These are phyloP conservation scores for Hesperophylax magnus DNA, from an alignment of 1,140 invertebrate genomes.

Conservation along the genomic window DNA sequence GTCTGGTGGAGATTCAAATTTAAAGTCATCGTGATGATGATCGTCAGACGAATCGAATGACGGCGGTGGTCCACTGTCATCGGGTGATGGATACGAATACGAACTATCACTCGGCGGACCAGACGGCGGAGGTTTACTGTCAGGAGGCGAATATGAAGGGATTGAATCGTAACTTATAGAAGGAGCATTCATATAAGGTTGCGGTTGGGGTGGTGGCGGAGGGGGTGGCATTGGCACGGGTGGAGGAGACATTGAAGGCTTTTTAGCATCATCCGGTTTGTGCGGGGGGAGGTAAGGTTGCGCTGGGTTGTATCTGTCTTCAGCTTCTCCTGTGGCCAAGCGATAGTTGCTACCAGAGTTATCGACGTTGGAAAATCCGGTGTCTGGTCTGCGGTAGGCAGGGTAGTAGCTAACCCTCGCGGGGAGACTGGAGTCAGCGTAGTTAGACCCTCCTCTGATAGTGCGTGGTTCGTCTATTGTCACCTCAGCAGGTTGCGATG, in stretches of 20 bases:
- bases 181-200: constrained; percentile 60
- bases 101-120: constrained; percentile 28
- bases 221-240: constrained; percentile 63
- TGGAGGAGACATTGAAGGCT: constrained; percentile 61
- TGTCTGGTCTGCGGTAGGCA: constrained; percentile 10
- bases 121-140: constrained; percentile 14
- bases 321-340: constrained; percentile 60
- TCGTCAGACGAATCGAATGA: constrained; percentile 63
- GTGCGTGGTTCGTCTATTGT: constrained; percentile 13
- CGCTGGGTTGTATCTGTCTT: constrained; percentile 68
- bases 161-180: constrained; percentile 64
- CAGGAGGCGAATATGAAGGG: constrained; percentile 60
- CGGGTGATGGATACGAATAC: constrained; percentile 46
- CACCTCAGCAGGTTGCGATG: background rate
- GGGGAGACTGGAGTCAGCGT: background rate
- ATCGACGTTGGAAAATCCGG: constrained; percentile 32
- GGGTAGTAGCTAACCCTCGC: constrained; percentile 30
- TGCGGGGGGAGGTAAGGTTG: constrained; percentile 65
- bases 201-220: constrained; percentile 60
- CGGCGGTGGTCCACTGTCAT: constrained; percentile 25
- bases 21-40: constrained; percentile 56
- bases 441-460: background rate
- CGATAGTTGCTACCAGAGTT: constrained; percentile 17
- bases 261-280: constrained; percentile 57
- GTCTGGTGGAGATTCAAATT: constrained; percentile 44